Conservation (phyloP, 64 coral and sea anemone species). For the Stichodactyla helianthus region DNA sequence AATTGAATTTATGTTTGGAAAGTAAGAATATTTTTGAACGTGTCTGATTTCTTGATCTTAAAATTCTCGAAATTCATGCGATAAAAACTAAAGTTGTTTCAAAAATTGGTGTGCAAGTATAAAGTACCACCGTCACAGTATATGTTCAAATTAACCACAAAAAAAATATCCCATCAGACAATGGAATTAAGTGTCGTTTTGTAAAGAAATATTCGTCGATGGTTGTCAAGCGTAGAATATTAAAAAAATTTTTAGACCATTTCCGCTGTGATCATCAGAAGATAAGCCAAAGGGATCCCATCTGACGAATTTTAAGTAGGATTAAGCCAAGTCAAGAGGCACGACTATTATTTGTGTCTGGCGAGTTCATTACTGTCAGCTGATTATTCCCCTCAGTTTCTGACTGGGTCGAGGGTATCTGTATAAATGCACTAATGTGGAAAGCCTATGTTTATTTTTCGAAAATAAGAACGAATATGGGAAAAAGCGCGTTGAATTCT, state of each 20-base stretch:
- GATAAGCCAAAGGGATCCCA: conserved; percentile 13
- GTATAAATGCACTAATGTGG: background rate
- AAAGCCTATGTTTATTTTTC: background rate
- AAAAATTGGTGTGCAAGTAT: too few species aligned
- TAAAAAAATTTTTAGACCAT: background rate
- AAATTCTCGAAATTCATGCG: too few species aligned
- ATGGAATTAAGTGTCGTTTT: background rate
- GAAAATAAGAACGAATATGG: background rate
- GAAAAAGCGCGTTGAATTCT: background rate
- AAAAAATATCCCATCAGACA: background rate
- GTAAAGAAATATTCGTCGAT: background rate
- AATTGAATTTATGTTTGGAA: background rate
- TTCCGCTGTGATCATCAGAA: background rate
- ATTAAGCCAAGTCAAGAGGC: background rate
- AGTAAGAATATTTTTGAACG: background rate
- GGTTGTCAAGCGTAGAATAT: background rate
- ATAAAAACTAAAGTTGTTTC: too few species aligned
- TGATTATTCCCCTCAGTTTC: background rate
- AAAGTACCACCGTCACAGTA: too few species aligned
- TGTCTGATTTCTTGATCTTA: background rate
- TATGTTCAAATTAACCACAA: too few species aligned
- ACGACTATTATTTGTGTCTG: background rate
- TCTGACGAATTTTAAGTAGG: background rate
- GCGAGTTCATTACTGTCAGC: background rate
- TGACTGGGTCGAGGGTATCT: background rate